Base-by-base conservation (phyloP, 2,113 vertebrate genomes). In the Leuciscus idus region DNA sequence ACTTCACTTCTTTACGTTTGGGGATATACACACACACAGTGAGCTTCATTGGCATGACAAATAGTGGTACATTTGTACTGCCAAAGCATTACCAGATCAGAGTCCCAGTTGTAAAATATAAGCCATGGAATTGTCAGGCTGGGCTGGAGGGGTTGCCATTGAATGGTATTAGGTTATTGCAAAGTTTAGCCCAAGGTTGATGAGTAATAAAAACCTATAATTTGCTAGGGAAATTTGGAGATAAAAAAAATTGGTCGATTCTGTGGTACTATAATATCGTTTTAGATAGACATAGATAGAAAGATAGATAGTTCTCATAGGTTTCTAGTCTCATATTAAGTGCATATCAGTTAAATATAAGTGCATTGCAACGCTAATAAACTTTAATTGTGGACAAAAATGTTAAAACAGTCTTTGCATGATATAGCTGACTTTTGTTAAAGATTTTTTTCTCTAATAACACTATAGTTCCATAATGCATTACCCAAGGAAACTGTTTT, bases 1-100 rank as follows among this genome's bases (percentile, higher is more conserved):
- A 81, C 43, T 81, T 76, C 62, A 77, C 59, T 68, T 74, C 66
- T 46, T 72, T 75, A 84, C 81, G 74, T 50, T 30, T 62, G 74
- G 57, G 73, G 39, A 57, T 64, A 43, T 17, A 61, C 74, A 81
- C 86, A 50, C 83, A 78, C n/a, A 66, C 46, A 79, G 17, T 82
- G 30, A 86, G 50, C 46, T 55, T 52, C 80, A 77, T 39, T 82
- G 52, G 80, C 33, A 88, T 23, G n/a, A 26, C 61, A 57, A 61
- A 76, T 23, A 48, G 26, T 26, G 68, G 66, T 43, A 26, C 33
- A 59, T 73, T 55, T 55, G 26, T 55, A 55, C 55, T 77, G 75
- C 75, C 75, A 52, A 50, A 55, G 48, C 48, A 19, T 77, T 77
- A 10, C 46, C 8, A 8, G 48, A 55, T 77, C n/a, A 77, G 48